Base-by-base conservation (phyloP, 2,888 invertebrate species). In the Hermaeophaga mercurialis region DNA sequence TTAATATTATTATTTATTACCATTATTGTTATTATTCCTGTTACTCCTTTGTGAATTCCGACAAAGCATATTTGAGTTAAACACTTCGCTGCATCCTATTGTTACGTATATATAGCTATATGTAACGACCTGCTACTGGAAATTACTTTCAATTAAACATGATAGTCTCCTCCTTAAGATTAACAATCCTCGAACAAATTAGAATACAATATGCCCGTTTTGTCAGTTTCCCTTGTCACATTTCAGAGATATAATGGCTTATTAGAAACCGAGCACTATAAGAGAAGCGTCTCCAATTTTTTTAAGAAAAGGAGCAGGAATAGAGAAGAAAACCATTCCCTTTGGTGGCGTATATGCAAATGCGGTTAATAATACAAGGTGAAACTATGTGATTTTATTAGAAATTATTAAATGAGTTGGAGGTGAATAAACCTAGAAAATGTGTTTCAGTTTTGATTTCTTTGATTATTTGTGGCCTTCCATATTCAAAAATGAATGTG, bases 111-210 rank as follows among this genome's bases (percentile, higher is more conserved):
- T 39, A 14, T 11, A 11, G 7, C 36, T 7, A 34, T 39, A 19
- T 39, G 39, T 26, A 44, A 44, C 28, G 45, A 45, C 8, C 33
- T 45, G 45, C 45, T 45, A 31, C 45, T 45, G 31, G 19, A 45
- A 45, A 45, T 45, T 45, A 31, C 33, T 45, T 45, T 31, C 45
- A 45, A 45, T 45, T 45, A 45, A 45, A 45, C 24, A 45, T 11
- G 33, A 45, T 44, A n/a, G 17, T 44, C 44, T 11, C 22, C 18
- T 22, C 11, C n/a, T n/a, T 18, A 12, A 31, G 45, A 45, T 33
- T 45, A 45, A 45, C 45, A 45, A 45, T 45, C 45, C 45, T 45
- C 18, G 45, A 45, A 45, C 31, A 31, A 45, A 45, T 45, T 45
- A 45, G 45, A 45, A 45, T 45, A 45, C 45, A 45, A 45, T 45